A percentile compares a stretch with the other conserved stretches of the same genome.
These are phyloP conservation scores for Stenoptilia bipunctidactyla DNA, from an alignment of 2,888 invertebrate species.

Conservation along the genomic window DNA sequence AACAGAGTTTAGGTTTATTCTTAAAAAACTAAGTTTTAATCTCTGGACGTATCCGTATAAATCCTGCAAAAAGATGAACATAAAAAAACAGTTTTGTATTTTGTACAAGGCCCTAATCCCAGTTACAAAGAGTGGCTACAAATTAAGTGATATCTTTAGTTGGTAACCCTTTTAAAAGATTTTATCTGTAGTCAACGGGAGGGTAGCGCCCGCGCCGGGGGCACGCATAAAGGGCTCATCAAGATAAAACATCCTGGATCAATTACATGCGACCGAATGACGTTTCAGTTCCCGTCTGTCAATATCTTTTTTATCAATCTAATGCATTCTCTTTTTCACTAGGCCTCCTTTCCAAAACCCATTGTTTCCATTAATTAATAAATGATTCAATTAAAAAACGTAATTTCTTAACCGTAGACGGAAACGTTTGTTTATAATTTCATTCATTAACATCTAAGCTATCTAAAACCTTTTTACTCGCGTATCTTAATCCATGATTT, in stretches of 20 bases:
- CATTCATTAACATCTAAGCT: conserved; percentile 1
- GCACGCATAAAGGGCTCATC: conserved; percentile 62
- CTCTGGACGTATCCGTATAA: not conserved
- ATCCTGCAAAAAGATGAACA: conserved; percentile 31
- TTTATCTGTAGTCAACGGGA: conserved; percentile 52
- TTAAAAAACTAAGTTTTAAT: conserved; percentile 40
- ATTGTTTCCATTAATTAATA: not conserved
- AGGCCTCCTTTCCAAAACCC: not conserved
- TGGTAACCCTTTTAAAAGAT: conserved; percentile 68
- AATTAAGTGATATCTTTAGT: conserved; percentile 69
- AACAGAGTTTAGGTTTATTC: conserved; percentile 39
- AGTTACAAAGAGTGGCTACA: conserved; percentile 64
- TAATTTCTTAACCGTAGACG: not conserved
- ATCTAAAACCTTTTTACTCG: conserved; percentile 16
- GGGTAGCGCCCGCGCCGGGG: conserved; percentile 62
- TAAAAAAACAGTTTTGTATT: conserved; percentile 37
- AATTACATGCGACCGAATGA: conserved; percentile 62
- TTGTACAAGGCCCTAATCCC: conserved; percentile 49
- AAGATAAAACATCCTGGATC: conserved; percentile 67
- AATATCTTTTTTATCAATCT: conserved; percentile 28
- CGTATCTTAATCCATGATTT: conserved; percentile 29
- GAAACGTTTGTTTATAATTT: not conserved
- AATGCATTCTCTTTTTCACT: conserved; percentile 20
- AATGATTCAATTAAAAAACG: not conserved
- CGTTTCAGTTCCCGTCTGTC: conserved; percentile 52